A percentile compares a stretch with the other conserved stretches of the same genome.
Conservation (phyloP, 2,888 invertebrate species). For the Polymixis lichenea region DNA sequence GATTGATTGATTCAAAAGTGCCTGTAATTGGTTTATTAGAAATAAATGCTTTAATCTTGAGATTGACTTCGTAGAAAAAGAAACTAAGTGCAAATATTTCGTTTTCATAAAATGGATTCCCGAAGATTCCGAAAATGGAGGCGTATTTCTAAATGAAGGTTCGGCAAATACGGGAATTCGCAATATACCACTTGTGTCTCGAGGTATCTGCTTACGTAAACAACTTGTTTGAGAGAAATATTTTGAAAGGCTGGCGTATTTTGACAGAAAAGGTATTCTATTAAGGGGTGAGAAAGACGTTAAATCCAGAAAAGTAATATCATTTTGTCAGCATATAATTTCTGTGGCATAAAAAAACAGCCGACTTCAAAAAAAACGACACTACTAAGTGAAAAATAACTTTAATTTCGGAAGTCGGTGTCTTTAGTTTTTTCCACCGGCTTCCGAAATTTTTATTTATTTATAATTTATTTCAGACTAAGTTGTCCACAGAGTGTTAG, state of each 20-base stretch:
- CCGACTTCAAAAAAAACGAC: too few relatives aligned
- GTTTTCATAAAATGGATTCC: conserved; percentile 16
- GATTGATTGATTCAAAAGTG: too few relatives aligned
- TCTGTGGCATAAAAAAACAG: neutral
- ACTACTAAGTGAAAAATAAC: too few relatives aligned
- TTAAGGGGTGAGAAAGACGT: neutral
- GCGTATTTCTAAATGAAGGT: conserved; percentile 13
- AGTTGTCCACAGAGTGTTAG: too few relatives aligned
- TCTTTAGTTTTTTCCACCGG: too few relatives aligned
- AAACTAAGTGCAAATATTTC: conserved; percentile 8
- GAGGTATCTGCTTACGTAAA: conserved; percentile 41
- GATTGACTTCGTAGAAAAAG: neutral
- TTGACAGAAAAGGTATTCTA: conserved; percentile 16
- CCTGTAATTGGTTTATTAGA: too few relatives aligned
- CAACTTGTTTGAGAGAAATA: conserved; percentile 15
- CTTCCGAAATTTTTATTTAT: too few relatives aligned
- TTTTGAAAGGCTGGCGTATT: conserved; percentile 1
- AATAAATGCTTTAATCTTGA: neutral
- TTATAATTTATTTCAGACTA: too few relatives aligned
- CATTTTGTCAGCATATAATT: neutral
- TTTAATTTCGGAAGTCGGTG: too few relatives aligned
- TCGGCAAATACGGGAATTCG: conserved; percentile 29
- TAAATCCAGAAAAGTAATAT: neutral
- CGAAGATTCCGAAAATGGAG: neutral
- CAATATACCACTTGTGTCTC: conserved; percentile 25